Evolutionary conservation across 2,113 vertebrate genomes (phyloP), one percentile per base, ranked within the genome.

Genomic region (Catharus minimus): DNA sequence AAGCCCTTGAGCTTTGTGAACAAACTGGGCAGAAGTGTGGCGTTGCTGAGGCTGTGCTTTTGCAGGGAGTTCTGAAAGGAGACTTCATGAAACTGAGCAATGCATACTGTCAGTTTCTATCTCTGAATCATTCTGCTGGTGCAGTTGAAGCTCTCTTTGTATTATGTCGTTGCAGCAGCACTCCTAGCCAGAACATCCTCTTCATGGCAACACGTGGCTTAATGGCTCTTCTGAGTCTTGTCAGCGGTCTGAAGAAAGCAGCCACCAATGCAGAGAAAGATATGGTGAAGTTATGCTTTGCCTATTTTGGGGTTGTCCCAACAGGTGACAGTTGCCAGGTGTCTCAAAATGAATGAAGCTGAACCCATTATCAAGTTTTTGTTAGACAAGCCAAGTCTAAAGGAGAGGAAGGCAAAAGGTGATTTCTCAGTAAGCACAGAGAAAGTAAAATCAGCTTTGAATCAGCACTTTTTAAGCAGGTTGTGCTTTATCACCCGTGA

Each of bases 221-320:
- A 66, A 88, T 90, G 64, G 93, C 95, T 52, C 96, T 98, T 67
- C 84, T 98, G 53, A 93, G 46, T n/a, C 89, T 98, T 55, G 96
- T 97, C 55, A 96, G 68, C 7, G 90, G 91, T 28, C 95, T 98
- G 50, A 94, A 94, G 41, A 97, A 94, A n/a, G 96, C 96, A 38
- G 94, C 88, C 60, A 98, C 93, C 92, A 98, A 98, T 3, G 97
- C 95, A 0, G 97, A 98, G 82, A 98, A 96, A 79, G 97, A 98
- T 65, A 98, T 98, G 97, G 97, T 98, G 47, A 98, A 98, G 55
- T 97, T 96, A 36, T 98, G 98, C 94, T 97, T 98, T 62, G 97
- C 97, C 52, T 98, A 98, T 92, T 98, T 98, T 94, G 97, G 98
- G n/a, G 95, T 98, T 83, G 95, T 94, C 22, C 97, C 94, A 56